Conservation (phyloP, 64 coral and sea anemone species). For the Porites lutea region DNA sequence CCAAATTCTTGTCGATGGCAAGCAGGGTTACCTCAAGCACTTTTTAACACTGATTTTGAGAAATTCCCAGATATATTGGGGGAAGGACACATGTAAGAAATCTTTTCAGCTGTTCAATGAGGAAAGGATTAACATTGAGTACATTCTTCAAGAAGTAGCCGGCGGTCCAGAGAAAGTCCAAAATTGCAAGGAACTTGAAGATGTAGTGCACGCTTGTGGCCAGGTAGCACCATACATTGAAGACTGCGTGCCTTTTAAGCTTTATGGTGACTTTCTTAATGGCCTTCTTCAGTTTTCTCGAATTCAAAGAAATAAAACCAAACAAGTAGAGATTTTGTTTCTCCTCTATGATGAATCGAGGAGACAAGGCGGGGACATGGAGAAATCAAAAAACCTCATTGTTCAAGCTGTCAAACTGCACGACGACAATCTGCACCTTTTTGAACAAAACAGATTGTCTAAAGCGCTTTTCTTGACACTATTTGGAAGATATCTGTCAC, state of each 20-base stretch:
- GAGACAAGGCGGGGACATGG: neutral
- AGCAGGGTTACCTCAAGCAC: conserved; percentile 7
- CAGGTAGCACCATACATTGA: conserved; percentile 24
- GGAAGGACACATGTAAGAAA: conserved; percentile 34
- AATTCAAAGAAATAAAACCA: neutral
- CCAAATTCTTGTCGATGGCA: neutral
- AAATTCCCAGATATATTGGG: conserved; percentile 9
- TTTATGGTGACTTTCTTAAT: conserved; percentile 21
- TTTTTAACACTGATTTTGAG: conserved; percentile 38
- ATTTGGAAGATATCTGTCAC: conserved; percentile 34
- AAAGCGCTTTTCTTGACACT: conserved; percentile 37
- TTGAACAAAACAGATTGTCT: neutral
- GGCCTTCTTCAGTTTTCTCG: neutral
- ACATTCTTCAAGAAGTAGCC: neutral
- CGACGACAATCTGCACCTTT: neutral
- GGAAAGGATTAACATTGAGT: conserved; percentile 62
- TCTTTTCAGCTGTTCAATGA: conserved; percentile 42
- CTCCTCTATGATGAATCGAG: conserved; percentile 36
- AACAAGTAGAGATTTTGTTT: conserved; percentile 61
- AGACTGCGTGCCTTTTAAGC: neutral
- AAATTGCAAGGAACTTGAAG: too few species aligned
- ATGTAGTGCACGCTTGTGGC: neutral
- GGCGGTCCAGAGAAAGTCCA: neutral
- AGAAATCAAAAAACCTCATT: neutral
- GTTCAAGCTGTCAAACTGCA: neutral